Conservation (phyloP, 2,113 vertebrate species). For the Epinephelus moara region DNA sequence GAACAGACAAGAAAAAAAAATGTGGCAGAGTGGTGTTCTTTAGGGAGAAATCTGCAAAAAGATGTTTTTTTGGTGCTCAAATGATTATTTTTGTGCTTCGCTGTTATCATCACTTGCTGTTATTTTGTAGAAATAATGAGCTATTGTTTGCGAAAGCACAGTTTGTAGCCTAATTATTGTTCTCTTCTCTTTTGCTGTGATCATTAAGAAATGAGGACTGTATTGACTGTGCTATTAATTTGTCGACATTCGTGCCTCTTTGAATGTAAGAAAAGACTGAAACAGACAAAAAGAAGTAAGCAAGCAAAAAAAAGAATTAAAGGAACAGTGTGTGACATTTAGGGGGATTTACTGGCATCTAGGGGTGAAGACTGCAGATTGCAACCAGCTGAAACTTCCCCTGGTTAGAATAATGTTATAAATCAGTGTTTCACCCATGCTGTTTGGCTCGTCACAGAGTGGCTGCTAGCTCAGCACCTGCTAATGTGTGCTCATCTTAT, state of each 20-base stretch:
- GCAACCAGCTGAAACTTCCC: too few species aligned
- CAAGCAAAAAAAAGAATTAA: background rate
- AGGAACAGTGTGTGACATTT: background rate
- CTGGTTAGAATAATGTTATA: too few species aligned
- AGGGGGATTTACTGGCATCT: too few species aligned
- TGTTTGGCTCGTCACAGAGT: too few species aligned
- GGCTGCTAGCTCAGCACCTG: too few species aligned
- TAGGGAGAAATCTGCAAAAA: background rate
- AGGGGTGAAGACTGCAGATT: too few species aligned
- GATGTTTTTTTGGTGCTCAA: background rate
- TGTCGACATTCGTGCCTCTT: background rate
- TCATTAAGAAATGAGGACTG: background rate
- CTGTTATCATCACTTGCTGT: background rate
- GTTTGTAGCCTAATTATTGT: background rate
- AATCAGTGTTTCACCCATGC: too few species aligned
- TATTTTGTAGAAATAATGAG: background rate
- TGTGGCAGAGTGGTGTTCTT: background rate
- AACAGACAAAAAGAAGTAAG: accelerated
- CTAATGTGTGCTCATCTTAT: too few species aligned
- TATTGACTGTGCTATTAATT: background rate
- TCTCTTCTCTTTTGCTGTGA: background rate
- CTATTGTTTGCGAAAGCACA: background rate
- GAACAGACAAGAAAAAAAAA: background rate
- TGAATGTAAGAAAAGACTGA: background rate
- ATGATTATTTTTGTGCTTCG: background rate